Evolutionary conservation across 2,888 invertebrate genomes (phyloP).

Genomic region (Rotaria socialis): DNA sequence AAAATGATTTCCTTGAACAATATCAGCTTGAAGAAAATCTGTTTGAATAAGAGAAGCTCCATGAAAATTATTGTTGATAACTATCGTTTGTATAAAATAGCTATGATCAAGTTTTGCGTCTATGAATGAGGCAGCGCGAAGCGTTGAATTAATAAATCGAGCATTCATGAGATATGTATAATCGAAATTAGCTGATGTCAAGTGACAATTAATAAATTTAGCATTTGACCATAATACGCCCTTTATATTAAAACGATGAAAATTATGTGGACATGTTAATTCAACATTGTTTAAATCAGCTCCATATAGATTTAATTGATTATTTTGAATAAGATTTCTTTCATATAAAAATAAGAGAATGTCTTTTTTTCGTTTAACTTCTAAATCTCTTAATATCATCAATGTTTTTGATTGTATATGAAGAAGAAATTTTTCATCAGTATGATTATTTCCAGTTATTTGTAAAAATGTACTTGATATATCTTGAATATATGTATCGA

Average conservation of each 20-base stretch:
- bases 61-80: not conserved
- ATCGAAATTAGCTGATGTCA: not conserved
- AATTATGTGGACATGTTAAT: not conserved
- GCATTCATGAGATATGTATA: not conserved
- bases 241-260: not conserved
- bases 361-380: not conserved
- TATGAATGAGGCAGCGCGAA: not conserved
- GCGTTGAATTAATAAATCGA: not conserved
- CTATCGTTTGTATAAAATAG: not conserved
- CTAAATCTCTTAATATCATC: not conserved
- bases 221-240: not conserved
- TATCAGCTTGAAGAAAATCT: not conserved
- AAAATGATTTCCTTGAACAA: slow-evolving; percentile 14
- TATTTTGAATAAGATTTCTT: not conserved
- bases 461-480: not conserved
- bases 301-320: not conserved
- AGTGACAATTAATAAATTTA: not conserved
- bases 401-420: not conserved
- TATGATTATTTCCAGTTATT: not conserved
- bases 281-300: not conserved
- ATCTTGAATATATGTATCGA: slow-evolving; percentile 5
- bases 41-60: not conserved
- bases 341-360: not conserved
- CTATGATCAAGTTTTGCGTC: not conserved
- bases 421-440: not conserved